Base-by-base conservation (phyloP, 2,888 invertebrate genomes). In the Sipha maydis region DNA sequence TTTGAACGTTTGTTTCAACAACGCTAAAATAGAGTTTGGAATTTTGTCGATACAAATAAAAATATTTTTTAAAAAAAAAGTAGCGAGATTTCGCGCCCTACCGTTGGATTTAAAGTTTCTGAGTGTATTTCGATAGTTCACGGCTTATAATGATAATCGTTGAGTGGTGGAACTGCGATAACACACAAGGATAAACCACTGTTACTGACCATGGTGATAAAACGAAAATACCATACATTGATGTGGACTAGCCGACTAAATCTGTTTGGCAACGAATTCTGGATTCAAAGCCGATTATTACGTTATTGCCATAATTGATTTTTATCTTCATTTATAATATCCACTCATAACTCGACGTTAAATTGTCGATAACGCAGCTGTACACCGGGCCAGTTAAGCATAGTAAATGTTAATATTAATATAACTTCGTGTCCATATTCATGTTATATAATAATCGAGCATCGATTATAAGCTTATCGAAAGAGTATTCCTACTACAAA, bases 91-190 rank as follows among this genome's bases (percentile, higher is more conserved):
- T 5, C 1, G 1, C 19, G 5, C 17, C 17, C 5, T 25, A 61
- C 5, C 3, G 5, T 61, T 21, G 61, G 61, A 61, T 61, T 61
- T 61, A 21, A 21, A 61, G 25, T 25, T 25, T 48, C 14, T 14
- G 48, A 48, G 14, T 14, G 48, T 48, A 14, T 5, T 61, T 25
- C 61, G 61, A 21, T 61, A 25, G 19, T 11, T 25, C 54, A 5
- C 25, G 31, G 56, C 25, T 79, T 38, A 78, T 17, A 11, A 54
- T 61, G n/a, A 38, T n/a, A 38, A 80, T 80, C 80, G 38, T 17
- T 17, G 80, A 80, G 80, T 80, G 80, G n/a, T 17, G 8, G 67
- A 80, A n/a, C 61, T 7, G 38, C 19, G 80, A 80, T 67, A 67
- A 61, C 61, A 61, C 61, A 69, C n/a, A 25, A 9, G 69, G n/a